Evolutionary conservation across 2,113 vertebrate species (phyloP).

Genomic region (Crocuta crocuta): DNA sequence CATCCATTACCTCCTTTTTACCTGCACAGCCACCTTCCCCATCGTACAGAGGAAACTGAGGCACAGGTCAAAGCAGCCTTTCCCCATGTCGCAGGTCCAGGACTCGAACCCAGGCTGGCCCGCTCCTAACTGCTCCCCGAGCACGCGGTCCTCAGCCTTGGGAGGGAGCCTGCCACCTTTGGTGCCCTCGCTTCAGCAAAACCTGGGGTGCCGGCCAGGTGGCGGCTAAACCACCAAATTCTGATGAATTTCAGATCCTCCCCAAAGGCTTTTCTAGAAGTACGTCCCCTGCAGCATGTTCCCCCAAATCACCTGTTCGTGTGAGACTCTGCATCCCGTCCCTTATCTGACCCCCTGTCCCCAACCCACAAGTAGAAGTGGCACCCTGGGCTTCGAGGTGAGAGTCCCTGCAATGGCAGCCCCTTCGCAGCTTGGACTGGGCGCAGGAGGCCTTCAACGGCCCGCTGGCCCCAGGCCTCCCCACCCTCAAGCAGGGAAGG

Average conservation of each 20-base stretch:
- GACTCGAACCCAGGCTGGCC: background rate
- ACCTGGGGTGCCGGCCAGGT: background rate
- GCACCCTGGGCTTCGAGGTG: background rate
- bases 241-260: background rate
- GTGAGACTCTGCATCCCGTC: background rate
- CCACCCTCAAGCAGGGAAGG: background rate
- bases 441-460: background rate
- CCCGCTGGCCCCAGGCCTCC: background rate
- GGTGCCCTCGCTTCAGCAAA: background rate
- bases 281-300: too few species aligned
- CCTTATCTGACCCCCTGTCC: background rate
- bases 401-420: background rate
- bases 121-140: rapidly evolving
- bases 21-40: background rate
- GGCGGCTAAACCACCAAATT: background rate
- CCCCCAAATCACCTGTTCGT: background rate
- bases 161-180: background rate
- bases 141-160: background rate
- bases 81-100: background rate
- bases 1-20: rapidly evolving
- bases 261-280: background rate
- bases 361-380: background rate
- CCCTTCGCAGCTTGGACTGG: background rate
- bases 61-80: background rate
- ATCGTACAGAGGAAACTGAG: background rate